Evolutionary conservation across 2,797 vertebrate species (phyloP).

Genomic region (Notolepis coatsorum): DNA sequence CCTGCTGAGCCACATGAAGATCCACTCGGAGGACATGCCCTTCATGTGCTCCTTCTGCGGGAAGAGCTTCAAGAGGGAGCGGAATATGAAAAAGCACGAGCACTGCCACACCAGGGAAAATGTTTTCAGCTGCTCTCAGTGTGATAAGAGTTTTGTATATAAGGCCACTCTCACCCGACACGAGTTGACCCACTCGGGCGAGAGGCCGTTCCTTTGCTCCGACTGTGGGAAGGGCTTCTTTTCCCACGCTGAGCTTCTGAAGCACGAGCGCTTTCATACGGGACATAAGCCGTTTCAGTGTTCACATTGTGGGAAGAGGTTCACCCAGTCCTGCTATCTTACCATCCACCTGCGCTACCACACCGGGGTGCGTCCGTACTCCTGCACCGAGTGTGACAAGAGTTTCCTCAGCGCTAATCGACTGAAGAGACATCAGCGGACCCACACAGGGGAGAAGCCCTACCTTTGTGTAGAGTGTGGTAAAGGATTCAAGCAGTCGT

Average conservation of each 20-base stretch:
- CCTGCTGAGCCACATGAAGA: slow-evolving; percentile 75
- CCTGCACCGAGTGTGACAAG: slow-evolving; percentile 75
- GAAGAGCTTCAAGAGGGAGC: slow-evolving; percentile 78
- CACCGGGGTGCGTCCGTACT: slow-evolving; percentile 74
- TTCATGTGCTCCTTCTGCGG: slow-evolving; percentile 76
- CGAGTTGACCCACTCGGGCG: slow-evolving; percentile 78
- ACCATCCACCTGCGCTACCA: slow-evolving; percentile 81
- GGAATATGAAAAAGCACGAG: slow-evolving; percentile 76
- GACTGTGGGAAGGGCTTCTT: slow-evolving; percentile 82
- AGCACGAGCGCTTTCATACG: slow-evolving; percentile 81
- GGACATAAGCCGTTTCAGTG: slow-evolving; percentile 82
- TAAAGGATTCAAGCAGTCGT: slow-evolving; percentile 74
- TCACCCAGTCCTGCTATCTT: slow-evolving; percentile 82
- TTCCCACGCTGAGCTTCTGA: slow-evolving; percentile 75
- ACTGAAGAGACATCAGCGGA: slow-evolving; percentile 78
- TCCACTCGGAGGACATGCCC: slow-evolving; percentile 78
- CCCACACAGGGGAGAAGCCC: slow-evolving; percentile 75
- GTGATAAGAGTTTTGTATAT: slow-evolving; percentile 78
- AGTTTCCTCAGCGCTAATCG: slow-evolving; percentile 80
- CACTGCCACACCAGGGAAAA: slow-evolving; percentile 76
- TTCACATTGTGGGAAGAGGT: slow-evolving; percentile 73
- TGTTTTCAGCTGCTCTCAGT: slow-evolving; percentile 75
- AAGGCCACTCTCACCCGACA: slow-evolving; percentile 76
- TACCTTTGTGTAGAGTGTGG: slow-evolving; percentile 72
- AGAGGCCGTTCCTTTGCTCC: slow-evolving; percentile 78